phyloP scores from a whole-genome alignment of 1,140 invertebrate species.

The Drosophila tropicalis region DNA sequence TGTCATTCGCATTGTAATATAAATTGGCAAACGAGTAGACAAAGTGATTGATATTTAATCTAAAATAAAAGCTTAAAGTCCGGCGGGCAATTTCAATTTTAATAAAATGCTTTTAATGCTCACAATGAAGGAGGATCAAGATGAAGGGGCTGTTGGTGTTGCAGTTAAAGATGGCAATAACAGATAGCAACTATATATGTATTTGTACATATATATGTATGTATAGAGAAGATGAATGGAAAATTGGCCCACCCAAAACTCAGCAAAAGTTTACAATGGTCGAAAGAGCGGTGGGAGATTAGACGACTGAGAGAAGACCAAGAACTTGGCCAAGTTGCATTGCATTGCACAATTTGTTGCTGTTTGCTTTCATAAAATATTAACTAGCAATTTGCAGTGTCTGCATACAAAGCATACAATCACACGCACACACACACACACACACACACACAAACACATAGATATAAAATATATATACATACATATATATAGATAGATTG shows the following conservation, averaged over 20 bases:
- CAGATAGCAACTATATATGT: conserved; percentile 15
- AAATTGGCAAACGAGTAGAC: conserved; percentile 45
- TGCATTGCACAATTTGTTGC: conserved; percentile 75
- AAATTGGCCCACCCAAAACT: conserved; percentile 26
- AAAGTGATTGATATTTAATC: conserved; percentile 69
- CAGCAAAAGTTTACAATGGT: conserved; percentile 36
- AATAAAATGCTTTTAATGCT: conserved; percentile 62
- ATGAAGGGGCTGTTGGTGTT: conserved; percentile 1
- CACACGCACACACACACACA: conserved; percentile 4
- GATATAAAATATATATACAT: conserved; percentile 27
- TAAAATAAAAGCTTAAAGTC: conserved; percentile 60
- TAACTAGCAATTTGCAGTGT: conserved; percentile 77
- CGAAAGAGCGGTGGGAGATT: background rate
- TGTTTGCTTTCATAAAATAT: conserved; percentile 79
- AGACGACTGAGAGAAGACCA: conserved; percentile 8
- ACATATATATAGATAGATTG: conserved; percentile 31
- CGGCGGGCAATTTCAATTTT: conserved; percentile 62
- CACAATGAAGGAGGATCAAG: conserved; percentile 19
- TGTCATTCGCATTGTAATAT: conserved; percentile 40
- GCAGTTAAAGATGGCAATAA: conserved; percentile 6
- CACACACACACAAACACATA: conserved; percentile 3
- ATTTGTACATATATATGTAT: conserved; percentile 15
- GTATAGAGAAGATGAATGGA: conserved; percentile 17
- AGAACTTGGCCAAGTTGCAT: conserved; percentile 34
- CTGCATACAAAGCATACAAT: conserved; percentile 45